Evolutionary conservation across 2,113 vertebrate species (phyloP), one percentile per base, ranked within the genome.

Genomic region (Anolis sagrei): DNA sequence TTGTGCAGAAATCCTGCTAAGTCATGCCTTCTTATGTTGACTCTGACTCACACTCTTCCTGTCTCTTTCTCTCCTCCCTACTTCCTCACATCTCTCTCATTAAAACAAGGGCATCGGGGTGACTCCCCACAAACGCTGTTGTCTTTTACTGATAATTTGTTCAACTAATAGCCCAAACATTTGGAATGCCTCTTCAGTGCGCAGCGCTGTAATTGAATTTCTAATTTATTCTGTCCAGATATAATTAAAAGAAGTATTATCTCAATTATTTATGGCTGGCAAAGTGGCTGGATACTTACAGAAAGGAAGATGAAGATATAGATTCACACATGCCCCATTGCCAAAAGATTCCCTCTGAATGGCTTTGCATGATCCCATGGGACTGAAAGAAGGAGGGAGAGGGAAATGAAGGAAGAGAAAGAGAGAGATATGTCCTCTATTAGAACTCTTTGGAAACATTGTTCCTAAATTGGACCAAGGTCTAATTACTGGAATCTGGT

Each of bases 211-310:
- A 88, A 88, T 88, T 88, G 87, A 88, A 88, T 88, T 88, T 88
- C 77, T 88, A 88, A 88, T 85, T 88, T 85, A 88, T 88, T 88
- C 84, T 76, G 62, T 78, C 72, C 85, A 84, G 76, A 81, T 86
- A 51, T 69, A 82, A 90, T 86, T 7, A 64, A 79, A 85, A 86
- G 81, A 87, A 77, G 1, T 14, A 68, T 90, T 79, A 44, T 78
- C 92, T 88, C 88, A 88, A 93, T 92, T 90, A 87, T 39, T 77
- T 91, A 84, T 0, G 18, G 32, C 86, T 68, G 82, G 83, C 83
- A 90, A 86, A 80, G 84, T 86, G 84, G 84, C 77, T 21, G 4
- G 49, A 66, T 5, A 39, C 69, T 86, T 23, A 18, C 54, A 74
- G 70, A 49, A 86, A 49, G 69, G 36, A 34, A 74, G 84, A 85